Conservation (phyloP, 1,140 invertebrate genomes). For the Drosophila nigrodunni region DNA sequence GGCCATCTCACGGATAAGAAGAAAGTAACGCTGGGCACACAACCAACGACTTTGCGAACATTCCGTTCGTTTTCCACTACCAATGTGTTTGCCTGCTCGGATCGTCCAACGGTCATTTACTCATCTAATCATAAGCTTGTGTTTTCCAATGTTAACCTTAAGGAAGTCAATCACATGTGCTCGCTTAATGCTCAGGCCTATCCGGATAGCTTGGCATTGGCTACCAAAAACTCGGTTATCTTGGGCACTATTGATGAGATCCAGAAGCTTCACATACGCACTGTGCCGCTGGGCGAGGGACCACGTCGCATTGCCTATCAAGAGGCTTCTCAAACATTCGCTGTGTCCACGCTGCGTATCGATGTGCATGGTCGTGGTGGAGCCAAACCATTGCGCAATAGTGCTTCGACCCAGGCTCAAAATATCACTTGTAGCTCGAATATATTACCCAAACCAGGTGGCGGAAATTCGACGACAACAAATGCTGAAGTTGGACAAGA, state of each 20-base stretch:
- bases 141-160: constrained; percentile 99
- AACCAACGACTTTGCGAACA: constrained; percentile 96
- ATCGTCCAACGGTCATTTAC: constrained; percentile 99
- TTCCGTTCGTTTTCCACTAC: constrained; percentile 96
- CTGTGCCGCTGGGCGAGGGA: constrained; percentile 96
- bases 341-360: constrained; percentile 94
- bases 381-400: constrained; percentile 88
- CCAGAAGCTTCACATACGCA: constrained; percentile 98
- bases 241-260: constrained; percentile 99
- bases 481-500: constrained; percentile 90
- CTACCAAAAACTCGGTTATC: constrained; percentile 96
- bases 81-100: constrained; percentile 99
- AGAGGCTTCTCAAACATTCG: constrained; percentile 97
- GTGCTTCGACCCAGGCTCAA: constrained; percentile 91
- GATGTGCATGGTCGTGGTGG: constrained; percentile 92
- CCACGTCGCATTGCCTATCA: constrained; percentile 97
- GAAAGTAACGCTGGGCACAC: constrained; percentile 97
- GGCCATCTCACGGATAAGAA: constrained; percentile 93
- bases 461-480: constrained; percentile 84
- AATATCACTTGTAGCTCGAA: constrained; percentile 86
- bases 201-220: constrained; percentile 96
- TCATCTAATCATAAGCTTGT: constrained; percentile 99
- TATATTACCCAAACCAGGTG: constrained; percentile 79
- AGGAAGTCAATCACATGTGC: constrained; percentile 99
- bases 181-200: constrained; percentile 97